These are phyloP conservation scores for Dendrolimus kikuchii DNA, from an alignment of 1,140 invertebrate genomes.

Conservation along the genomic window DNA sequence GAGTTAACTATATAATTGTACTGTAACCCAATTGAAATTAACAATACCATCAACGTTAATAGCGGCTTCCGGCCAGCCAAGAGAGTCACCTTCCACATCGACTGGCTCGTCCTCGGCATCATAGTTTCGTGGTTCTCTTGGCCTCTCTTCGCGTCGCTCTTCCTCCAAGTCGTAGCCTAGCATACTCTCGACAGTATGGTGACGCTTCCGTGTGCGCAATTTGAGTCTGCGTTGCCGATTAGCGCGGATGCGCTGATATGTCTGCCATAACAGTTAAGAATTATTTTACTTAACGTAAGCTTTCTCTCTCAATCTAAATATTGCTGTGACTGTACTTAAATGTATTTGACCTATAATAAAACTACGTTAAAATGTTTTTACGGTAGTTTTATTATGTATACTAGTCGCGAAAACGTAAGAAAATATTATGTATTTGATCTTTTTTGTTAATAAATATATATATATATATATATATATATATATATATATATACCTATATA, in stretches of 20 bases:
- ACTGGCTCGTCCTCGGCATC: constrained; percentile 76
- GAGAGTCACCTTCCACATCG: constrained; percentile 76
- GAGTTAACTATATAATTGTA: not conserved
- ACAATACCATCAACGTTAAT: constrained; percentile 54
- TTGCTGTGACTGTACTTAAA: no score
- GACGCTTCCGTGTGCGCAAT: constrained; percentile 75
- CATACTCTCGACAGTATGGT: constrained; percentile 75
- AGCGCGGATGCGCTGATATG: constrained; percentile 79
- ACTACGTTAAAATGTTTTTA: no score
- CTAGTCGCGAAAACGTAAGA: no score
- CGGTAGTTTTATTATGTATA: no score
- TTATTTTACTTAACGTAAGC: no score
- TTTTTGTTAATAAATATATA: no score
- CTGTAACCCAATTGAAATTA: not conserved
- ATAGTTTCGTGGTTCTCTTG: constrained; percentile 37
- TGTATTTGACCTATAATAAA: no score
- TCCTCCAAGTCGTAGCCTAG: constrained; percentile 63
- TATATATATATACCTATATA: no score
- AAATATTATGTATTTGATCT: no score
- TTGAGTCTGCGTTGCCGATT: constrained; percentile 78
- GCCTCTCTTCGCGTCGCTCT: constrained; percentile 48
- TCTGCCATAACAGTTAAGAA: constrained; percentile 45
- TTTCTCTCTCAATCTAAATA: no score
- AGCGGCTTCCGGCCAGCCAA: constrained; percentile 63
- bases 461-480: no score